phyloP scores from a whole-genome alignment of 1,140 invertebrate species.

The Pseudomyrmex dendroicus region DNA sequence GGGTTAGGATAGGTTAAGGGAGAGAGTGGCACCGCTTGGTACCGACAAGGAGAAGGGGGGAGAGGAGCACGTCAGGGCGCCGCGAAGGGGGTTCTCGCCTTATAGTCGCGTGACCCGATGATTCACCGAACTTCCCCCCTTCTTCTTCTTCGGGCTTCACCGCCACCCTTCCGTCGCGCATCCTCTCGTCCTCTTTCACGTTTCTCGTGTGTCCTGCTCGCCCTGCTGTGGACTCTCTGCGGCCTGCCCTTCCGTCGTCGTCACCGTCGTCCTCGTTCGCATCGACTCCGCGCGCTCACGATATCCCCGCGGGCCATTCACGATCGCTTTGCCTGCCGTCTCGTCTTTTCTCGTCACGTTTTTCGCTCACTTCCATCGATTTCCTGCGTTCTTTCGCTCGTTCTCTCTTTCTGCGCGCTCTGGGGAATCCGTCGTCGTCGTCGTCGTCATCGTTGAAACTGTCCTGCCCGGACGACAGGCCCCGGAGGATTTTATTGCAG shows the following conservation, averaged over 20 bases:
- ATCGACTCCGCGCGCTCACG: slow-evolving; percentile 52
- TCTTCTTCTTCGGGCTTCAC: slow-evolving; percentile 16
- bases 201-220: slow-evolving; percentile 28
- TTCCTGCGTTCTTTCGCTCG: slow-evolving; percentile 26
- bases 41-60: slow-evolving; percentile 45
- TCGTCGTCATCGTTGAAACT: slow-evolving; percentile 44
- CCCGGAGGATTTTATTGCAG: slow-evolving; percentile 44
- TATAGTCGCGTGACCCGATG: slow-evolving; percentile 77
- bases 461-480: slow-evolving; percentile 39
- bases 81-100: slow-evolving; percentile 57
- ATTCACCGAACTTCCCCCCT: slow-evolving; percentile 69
- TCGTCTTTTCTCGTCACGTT: slow-evolving; percentile 55
- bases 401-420: background rate
- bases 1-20: slow-evolving; percentile 74
- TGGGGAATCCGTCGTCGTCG: slow-evolving; percentile 19
- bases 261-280: slow-evolving; percentile 1
- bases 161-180: slow-evolving; percentile 30
- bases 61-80: background rate
- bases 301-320: slow-evolving; percentile 71
- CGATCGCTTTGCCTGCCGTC: slow-evolving; percentile 50
- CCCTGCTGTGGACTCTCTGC: background rate
- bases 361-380: slow-evolving; percentile 57
- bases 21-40: slow-evolving; percentile 76
- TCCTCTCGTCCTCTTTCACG: background rate
- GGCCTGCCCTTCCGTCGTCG: slow-evolving; percentile 60